Conservation (phyloP, 2,888 invertebrate species). For the Clusia tigrina region DNA sequence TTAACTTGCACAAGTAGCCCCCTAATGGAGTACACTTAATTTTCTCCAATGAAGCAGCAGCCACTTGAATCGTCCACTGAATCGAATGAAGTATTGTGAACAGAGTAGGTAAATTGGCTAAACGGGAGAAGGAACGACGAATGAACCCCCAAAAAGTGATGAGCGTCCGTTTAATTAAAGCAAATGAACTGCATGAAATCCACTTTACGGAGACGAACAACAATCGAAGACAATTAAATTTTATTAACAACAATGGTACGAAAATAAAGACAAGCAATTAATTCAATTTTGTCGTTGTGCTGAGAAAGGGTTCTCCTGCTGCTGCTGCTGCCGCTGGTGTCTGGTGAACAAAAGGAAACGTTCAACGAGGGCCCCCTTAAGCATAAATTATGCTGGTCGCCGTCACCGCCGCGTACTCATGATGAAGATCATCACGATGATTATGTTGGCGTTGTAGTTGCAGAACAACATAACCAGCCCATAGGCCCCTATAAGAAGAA, state of each 20-base stretch:
- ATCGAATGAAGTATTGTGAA: no score
- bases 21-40: no score
- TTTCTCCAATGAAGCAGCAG: no score
- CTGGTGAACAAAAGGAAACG: conserved; percentile 22
- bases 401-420: no score
- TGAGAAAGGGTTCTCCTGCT: conserved; percentile 33
- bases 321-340: conserved; percentile 20
- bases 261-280: conserved; percentile 33
- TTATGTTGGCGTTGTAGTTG: not conserved
- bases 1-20: no score
- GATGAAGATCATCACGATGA: not conserved
- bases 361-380: conserved; percentile 1
- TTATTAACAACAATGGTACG: conserved; percentile 40
- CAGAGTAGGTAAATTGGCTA: no score
- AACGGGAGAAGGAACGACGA: no score
- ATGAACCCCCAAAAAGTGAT: not conserved
- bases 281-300: conserved; percentile 16
- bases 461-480: conserved; percentile 11
- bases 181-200: conserved; percentile 3
- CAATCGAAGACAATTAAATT: conserved; percentile 47
- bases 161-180: not conserved
- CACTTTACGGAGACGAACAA: conserved; percentile 11
- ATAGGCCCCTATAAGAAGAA: conserved; percentile 38
- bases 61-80: no score
- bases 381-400: conserved; percentile 50